phyloP scores from a whole-genome alignment of 2,113 vertebrate genomes.

The Cavia aperea region DNA sequence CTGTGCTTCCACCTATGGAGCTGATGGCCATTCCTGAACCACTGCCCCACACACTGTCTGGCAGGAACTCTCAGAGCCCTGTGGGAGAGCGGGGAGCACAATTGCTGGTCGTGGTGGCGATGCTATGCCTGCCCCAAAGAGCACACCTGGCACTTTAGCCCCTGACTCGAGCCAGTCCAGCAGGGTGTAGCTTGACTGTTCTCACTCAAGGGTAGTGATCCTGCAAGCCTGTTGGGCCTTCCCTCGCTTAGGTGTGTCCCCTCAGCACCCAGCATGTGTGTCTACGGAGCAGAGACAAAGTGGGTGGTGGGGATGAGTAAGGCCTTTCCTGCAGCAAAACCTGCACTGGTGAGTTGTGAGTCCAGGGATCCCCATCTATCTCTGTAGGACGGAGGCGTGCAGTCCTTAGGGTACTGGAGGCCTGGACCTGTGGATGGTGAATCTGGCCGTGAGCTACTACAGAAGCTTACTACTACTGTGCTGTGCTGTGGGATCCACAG shows the following conservation, averaged over 20 bases:
- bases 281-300: too few species aligned
- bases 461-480: neutral
- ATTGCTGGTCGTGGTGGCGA: neutral
- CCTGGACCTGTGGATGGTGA: neutral
- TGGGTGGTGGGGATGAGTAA: neutral
- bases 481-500: neutral
- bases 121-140: neutral
- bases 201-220: neutral
- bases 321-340: neutral
- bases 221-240: neutral
- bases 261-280: neutral
- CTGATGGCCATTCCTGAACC: neutral
- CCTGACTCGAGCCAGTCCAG: too few species aligned
- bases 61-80: neutral
- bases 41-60: neutral
- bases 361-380: neutral
- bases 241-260: neutral
- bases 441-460: neutral
- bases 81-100: neutral
- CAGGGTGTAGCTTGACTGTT: neutral
- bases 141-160: neutral
- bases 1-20: neutral
- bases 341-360: too few species aligned
- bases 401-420: neutral
- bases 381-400: neutral